Evolutionary conservation across 2,797 vertebrate genomes (phyloP), one percentile per base, ranked within the genome.

Genomic region (Mionectes olivaceus): DNA sequence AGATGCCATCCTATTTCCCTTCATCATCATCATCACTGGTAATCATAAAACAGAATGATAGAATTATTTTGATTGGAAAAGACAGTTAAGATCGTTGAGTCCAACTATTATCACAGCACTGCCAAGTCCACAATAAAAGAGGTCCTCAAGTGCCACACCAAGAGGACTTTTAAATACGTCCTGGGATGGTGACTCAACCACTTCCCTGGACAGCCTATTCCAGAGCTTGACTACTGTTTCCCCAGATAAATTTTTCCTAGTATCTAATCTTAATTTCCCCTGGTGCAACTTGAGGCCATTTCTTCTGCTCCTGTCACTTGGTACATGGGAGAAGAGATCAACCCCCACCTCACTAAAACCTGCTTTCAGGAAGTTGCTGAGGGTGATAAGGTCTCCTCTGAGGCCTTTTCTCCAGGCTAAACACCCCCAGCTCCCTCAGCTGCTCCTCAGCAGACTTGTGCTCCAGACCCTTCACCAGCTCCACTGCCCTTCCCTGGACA

Each of bases 401-500:
- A 69, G 44, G 13, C 7, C 28, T 49, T 37, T 37, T 43, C 47
- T 68, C 11, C 37, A 69, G 28, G 9, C 10, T 27, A 2, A 74
- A 32, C 24, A 60, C 2, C 11, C 33, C 16, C 33, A 47, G 46
- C 8, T 59, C 17, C 12, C 2, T 9, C 35, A 74, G 11, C 14
- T 37, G 2, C 21, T 56, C 18, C 28, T 30, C 28, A 52, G 10
- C 28, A 30, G 28, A 52, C 50, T 9, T 28, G 11, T n/a, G 33
- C 28, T 43, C 23, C 33, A 57, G 33, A 57, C 33, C 21, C 32
- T 56, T 44, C 14, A 3, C 14, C 43, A 56, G 18, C 24, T 27
- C 56, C 0, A 0, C 0, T 68, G 0, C 23, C 33, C 47, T 43
- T 61, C 32, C 9, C 33, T 79, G 67, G 2, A 79, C 33, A 5